Evolutionary conservation across 2,797 vertebrate genomes (phyloP).

Genomic region (Pempheris klunzingeri): DNA sequence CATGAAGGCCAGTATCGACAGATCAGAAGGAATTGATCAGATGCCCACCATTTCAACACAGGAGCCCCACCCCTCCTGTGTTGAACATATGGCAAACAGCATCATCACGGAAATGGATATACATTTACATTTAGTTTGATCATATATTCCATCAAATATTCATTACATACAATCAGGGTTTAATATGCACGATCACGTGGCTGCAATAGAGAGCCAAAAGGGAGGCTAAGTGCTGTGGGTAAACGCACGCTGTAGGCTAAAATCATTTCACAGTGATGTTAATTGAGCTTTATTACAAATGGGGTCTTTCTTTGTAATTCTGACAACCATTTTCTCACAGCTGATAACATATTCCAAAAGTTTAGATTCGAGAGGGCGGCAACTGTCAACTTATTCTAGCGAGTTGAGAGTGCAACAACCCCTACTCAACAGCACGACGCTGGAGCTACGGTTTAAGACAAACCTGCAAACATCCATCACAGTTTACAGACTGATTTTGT

Average conservation of each 20-base stretch:
- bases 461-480: background rate
- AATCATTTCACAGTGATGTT: constrained; percentile 42
- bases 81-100: constrained; percentile 48
- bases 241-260: constrained; percentile 61
- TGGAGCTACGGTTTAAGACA: background rate
- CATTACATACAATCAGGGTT: constrained; percentile 70
- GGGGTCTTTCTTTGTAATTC: constrained; percentile 13
- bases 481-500: background rate
- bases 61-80: background rate
- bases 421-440: background rate
- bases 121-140: constrained; percentile 78
- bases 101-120: constrained; percentile 53
- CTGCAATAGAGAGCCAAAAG: constrained; percentile 32
- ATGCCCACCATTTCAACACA: constrained; percentile 52
- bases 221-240: constrained; percentile 55
- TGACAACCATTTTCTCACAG: constrained; percentile 1
- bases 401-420: background rate
- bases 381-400: background rate
- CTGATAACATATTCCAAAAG: background rate
- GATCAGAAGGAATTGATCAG: constrained; percentile 57
- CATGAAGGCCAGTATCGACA: constrained; percentile 32
- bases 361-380: background rate
- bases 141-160: constrained; percentile 79
- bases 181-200: constrained; percentile 67
- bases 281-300: constrained; percentile 44